Percentiles rank a stretch among this genome's conserved stretches.
These are phyloP conservation scores for Dendronephthya gigantea DNA, from an alignment of 64 coral and sea anemone genomes.

Conservation along the genomic window DNA sequence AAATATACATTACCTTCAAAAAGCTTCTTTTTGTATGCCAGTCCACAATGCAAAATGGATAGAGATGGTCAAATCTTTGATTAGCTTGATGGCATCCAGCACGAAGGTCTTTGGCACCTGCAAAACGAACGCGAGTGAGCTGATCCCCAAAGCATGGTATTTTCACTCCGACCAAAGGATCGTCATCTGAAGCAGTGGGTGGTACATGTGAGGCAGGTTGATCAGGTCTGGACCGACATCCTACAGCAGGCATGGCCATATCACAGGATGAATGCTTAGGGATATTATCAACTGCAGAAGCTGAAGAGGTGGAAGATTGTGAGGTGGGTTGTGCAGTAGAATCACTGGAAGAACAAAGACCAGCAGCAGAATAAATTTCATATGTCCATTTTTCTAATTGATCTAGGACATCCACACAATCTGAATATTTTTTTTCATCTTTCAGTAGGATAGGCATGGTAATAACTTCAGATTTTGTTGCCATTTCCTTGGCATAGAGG, in stretches of 20 bases:
- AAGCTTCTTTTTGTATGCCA: not conserved
- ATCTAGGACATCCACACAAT: not conserved
- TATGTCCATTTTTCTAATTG: not conserved
- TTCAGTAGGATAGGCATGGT: not conserved
- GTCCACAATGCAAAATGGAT: not conserved
- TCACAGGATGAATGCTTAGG: no score
- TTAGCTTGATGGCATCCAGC: not conserved
- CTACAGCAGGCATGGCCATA: not conserved
- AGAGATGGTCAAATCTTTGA: not conserved
- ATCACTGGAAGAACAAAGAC: not conserved
- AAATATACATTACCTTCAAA: not conserved
- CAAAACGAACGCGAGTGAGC: not conserved
- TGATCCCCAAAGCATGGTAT: not conserved
- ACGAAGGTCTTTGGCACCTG: not conserved
- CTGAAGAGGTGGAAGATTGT: no score
- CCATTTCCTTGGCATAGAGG: not conserved
- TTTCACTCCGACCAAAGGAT: not conserved
- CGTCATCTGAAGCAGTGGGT: not conserved
- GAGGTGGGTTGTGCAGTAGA: not conserved
- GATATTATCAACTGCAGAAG: no score
- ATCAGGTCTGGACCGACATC: slow-evolving; percentile 9
- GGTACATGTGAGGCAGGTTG: not conserved
- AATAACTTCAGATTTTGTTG: not conserved
- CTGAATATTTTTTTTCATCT: not conserved
- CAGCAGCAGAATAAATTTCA: not conserved